phyloP scores from a whole-genome alignment of 2,888 invertebrate genomes.

The Conistra vaccinii region DNA sequence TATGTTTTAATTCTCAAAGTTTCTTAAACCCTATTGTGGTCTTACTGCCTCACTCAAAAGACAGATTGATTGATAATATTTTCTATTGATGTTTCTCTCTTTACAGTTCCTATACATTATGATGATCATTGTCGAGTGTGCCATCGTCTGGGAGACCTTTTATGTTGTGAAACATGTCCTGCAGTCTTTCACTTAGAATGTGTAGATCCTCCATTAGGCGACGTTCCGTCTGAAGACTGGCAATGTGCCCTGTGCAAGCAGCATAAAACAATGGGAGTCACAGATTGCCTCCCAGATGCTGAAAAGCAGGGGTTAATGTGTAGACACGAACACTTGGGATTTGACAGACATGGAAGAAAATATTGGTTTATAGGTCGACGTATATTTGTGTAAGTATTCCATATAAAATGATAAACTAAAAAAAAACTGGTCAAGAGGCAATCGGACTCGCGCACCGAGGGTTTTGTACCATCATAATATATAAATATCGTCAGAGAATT shows the following conservation, averaged over 20 bases:
- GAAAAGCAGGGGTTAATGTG: slow-evolving; percentile 98
- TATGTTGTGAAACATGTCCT: slow-evolving; percentile 99
- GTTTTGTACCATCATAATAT: too few species aligned
- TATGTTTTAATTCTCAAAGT: neutral
- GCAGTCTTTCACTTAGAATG: slow-evolving; percentile 99
- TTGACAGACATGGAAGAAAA: slow-evolving; percentile 98
- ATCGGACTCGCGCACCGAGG: too few species aligned
- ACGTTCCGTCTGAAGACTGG: slow-evolving; percentile 99
- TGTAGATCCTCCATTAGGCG: slow-evolving; percentile 97
- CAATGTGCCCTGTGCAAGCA: slow-evolving; percentile 98
- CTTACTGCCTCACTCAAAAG: neutral
- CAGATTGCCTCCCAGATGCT: slow-evolving; percentile 97
- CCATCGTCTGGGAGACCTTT: slow-evolving; percentile 97
- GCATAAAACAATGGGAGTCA: slow-evolving; percentile 97
- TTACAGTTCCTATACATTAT: slow-evolving; percentile 95
- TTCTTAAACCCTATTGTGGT: neutral
- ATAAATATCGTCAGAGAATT: too few species aligned
- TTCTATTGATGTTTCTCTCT: slow-evolving; percentile 10
- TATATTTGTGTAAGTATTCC: slow-evolving; percentile 96
- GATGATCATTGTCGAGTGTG: slow-evolving; percentile 98
- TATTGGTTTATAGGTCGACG: slow-evolving; percentile 99
- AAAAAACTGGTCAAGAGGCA: neutral
- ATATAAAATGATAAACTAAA: neutral
- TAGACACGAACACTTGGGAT: slow-evolving; percentile 98
- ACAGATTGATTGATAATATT: neutral